phyloP scores from a whole-genome alignment of 2,888 invertebrate genomes.

The Hydrotaea diabolus region DNA sequence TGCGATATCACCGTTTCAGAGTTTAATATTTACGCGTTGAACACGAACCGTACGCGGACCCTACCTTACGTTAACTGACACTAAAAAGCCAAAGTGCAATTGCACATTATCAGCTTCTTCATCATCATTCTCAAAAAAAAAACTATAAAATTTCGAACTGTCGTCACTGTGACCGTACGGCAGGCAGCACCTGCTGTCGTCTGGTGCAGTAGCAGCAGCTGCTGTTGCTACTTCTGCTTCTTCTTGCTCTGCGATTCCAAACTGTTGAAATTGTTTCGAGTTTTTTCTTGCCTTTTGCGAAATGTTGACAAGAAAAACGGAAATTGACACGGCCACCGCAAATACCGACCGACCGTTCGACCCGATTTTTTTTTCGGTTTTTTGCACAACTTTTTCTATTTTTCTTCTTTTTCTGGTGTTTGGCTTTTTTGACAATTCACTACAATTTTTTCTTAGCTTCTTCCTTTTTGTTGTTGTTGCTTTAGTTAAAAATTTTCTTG shows the following conservation, averaged over 20 bases:
- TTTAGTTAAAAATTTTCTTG: constrained; percentile 3
- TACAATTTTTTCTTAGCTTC: not conserved
- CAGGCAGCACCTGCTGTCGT: constrained; percentile 21
- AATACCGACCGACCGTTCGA: constrained; percentile 8
- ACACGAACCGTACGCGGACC: constrained; percentile 49
- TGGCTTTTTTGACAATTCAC: too few species aligned
- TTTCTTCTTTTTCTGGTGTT: too few species aligned
- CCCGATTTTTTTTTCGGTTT: not conserved
- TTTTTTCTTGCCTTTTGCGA: not conserved
- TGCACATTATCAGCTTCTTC: constrained; percentile 35
- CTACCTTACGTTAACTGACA: constrained; percentile 55
- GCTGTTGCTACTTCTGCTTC: too few species aligned
- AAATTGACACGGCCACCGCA: constrained; percentile 2
- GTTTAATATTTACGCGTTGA: constrained; percentile 24
- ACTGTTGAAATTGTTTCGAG: constrained; percentile 38
- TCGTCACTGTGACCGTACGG: constrained; percentile 15
- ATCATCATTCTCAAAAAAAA: not conserved
- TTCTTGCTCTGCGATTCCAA: not conserved
- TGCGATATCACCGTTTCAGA: not conserved
- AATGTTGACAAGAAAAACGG: not conserved
- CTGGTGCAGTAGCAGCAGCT: too few species aligned
- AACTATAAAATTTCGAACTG: constrained; percentile 2
- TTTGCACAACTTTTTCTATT: not conserved
- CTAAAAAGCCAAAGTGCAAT: constrained; percentile 61
- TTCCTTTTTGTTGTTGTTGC: constrained; percentile 32